These are phyloP conservation scores for Heliconius himera DNA, from an alignment of 1,140 invertebrate species.

Conservation along the genomic window DNA sequence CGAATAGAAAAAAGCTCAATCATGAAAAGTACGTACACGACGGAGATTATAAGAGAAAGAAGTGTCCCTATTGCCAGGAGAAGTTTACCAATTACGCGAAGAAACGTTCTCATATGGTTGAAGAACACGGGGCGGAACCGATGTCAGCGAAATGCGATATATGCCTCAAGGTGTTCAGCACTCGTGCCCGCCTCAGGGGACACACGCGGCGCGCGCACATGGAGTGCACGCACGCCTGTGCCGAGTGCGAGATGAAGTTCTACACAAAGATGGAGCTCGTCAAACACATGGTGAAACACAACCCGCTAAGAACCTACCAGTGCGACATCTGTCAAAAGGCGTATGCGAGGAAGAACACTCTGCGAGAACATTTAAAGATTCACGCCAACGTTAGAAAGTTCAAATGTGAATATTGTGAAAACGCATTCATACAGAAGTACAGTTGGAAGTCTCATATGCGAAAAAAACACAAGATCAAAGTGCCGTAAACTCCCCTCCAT, in stretches of 20 bases:
- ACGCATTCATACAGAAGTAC: slow-evolving; percentile 38
- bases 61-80: slow-evolving; percentile 47
- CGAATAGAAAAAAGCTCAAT: slow-evolving; percentile 44
- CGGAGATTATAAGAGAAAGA: slow-evolving; percentile 30
- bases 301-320: slow-evolving; percentile 21
- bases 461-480: slow-evolving; percentile 35
- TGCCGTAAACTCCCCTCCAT: neutral
- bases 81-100: slow-evolving; percentile 51
- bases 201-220: slow-evolving; percentile 61
- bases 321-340: slow-evolving; percentile 39
- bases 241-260: slow-evolving; percentile 65
- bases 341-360: slow-evolving; percentile 41
- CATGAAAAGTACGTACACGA: slow-evolving; percentile 42
- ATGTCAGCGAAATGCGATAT: slow-evolving; percentile 58
- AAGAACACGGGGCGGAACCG: slow-evolving; percentile 42
- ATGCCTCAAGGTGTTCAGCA: slow-evolving; percentile 60
- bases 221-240: slow-evolving; percentile 63
- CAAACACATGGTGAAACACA: slow-evolving; percentile 79
- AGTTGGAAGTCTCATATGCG: slow-evolving; percentile 35
- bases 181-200: slow-evolving; percentile 40
- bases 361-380: slow-evolving; percentile 37
- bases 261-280: slow-evolving; percentile 63
- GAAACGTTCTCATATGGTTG: slow-evolving; percentile 29
- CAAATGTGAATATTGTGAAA: slow-evolving; percentile 38
- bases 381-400: slow-evolving; percentile 38